Percentiles rank a stretch among this genome's conserved stretches.
Conservation (phyloP, 1,140 invertebrate species). For the Helicoverpa zea region DNA sequence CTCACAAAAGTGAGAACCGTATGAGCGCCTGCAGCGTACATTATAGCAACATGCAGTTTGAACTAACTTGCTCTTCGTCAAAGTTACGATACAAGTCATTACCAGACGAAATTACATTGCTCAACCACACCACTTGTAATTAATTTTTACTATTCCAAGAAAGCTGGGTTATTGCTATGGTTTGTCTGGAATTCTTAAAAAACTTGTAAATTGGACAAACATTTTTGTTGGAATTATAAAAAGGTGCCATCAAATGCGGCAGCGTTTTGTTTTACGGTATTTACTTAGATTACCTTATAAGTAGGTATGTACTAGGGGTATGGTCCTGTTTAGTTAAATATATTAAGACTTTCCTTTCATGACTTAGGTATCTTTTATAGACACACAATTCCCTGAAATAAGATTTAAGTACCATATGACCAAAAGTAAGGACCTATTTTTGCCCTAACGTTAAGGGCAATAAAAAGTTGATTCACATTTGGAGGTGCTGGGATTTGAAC, state of each 20-base stretch:
- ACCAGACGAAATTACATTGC: neutral
- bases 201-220: neutral
- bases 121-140: neutral
- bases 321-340: conserved; percentile 87
- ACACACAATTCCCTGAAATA: too few relatives aligned
- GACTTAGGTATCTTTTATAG: too few relatives aligned
- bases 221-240: neutral
- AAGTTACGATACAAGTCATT: conserved; percentile 16
- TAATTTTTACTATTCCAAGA: neutral
- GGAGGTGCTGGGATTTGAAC: conserved; percentile 51
- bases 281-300: neutral
- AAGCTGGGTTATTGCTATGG: neutral
- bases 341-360: too few relatives aligned
- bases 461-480: conserved; percentile 84
- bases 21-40: conserved; percentile 5
- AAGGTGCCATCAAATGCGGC: neutral
- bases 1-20: neutral
- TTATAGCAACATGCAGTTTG: conserved; percentile 18
- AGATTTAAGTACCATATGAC: conserved; percentile 91
- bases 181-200: neutral
- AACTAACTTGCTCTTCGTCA: conserved; percentile 1
- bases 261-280: neutral
- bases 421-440: conserved; percentile 60
- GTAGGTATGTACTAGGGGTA: conserved; percentile 89
- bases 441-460: conserved; percentile 77